Evolutionary conservation across 2,888 invertebrate species (phyloP), one percentile per base, ranked within the genome.

Genomic region (Alsophila aescularia): DNA sequence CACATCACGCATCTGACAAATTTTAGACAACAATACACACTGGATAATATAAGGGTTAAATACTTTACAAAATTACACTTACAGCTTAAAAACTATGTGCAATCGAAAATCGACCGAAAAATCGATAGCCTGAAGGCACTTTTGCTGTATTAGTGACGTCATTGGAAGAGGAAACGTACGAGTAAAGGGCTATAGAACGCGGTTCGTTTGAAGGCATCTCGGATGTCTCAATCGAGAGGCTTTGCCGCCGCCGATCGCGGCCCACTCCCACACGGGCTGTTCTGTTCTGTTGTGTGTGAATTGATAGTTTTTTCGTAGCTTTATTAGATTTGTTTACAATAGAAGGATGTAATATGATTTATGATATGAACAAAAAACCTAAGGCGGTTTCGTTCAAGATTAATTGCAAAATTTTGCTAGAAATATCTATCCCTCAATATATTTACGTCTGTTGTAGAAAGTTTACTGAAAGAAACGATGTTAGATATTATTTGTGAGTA

Each of bases 1-100:
- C 85, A 80, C 85, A 82, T 82, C 81, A 79, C 79, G 73, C 82
- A 84, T 86, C 90, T 89, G 90, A 90, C 90, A 90, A 90, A 90
- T 90, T 90, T 85, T 69, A 69, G 74, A 83, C 84, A 87, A 89
- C 90, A 90, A 90, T 66, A 60, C 64, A 56, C 58, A 64, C 55
- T 83, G 80, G 78, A 83, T 83, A 79, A 81, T 84, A 77, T 81
- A 85, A 85, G 87, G 88, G 88, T 87, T 87, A 87, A 88, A 87
- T 80, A 75, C 72, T 66, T 69, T 39, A 67, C 85, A 67, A 83
- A 54, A 21, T 43, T 67, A 41, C 65, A 36, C 5, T 43, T 60
- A 16, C 39, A 8, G 2, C 24, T 39, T 24, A 15, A 53, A 62
- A 64, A 55, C 9, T 16, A 10, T 37, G 32, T 1, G 0, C 35